Conservation (phyloP, 2,797 vertebrate genomes). For the Parotocinclus haroldoi region DNA sequence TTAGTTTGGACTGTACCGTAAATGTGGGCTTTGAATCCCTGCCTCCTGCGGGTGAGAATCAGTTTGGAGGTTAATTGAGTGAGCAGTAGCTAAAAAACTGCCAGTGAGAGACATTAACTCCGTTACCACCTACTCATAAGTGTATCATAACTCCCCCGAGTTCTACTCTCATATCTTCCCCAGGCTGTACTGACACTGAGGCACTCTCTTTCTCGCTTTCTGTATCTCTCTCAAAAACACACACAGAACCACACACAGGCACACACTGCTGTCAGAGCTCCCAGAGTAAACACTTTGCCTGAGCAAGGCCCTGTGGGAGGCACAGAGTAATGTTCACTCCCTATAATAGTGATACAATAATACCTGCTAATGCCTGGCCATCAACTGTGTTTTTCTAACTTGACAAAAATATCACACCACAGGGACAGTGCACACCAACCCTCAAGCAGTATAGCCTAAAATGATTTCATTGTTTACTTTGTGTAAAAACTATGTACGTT, state of each 20-base stretch:
- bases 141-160: constrained; percentile 33
- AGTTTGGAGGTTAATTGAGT: constrained; percentile 37
- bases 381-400: constrained; percentile 8
- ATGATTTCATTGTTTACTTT: neutral
- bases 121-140: constrained; percentile 38
- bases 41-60: constrained; percentile 22
- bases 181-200: constrained; percentile 26
- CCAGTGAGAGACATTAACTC: constrained; percentile 31
- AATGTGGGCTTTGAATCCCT: constrained; percentile 9
- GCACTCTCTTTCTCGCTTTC: neutral
- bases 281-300: constrained; percentile 65
- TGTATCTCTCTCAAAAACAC: constrained; percentile 7
- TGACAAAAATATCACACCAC: constrained; percentile 23
- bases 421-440: constrained; percentile 6
- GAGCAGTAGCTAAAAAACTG: constrained; percentile 31
- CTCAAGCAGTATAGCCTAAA: neutral
- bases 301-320: constrained; percentile 57
- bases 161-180: constrained; percentile 25
- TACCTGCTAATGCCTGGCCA: constrained; percentile 29
- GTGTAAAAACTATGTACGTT: neutral
- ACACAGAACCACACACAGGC: constrained; percentile 29
- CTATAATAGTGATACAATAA: constrained; percentile 41
- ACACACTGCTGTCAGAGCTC: constrained; percentile 56
- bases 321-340: constrained; percentile 51
- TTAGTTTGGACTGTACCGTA: constrained; percentile 1